Conservation (phyloP, 2,888 invertebrate species). For the Anaspis maculata region DNA sequence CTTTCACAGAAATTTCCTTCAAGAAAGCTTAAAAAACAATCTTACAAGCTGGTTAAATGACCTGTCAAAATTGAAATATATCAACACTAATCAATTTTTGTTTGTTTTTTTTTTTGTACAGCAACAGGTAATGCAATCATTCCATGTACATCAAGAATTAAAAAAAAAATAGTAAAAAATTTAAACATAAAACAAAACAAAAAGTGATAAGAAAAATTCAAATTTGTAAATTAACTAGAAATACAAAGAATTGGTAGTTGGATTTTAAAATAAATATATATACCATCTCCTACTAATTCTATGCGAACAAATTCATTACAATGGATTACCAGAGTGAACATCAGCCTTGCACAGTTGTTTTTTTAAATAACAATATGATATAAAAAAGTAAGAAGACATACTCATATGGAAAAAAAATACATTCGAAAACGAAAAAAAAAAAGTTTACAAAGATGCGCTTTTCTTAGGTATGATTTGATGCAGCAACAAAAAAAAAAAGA, state of each 20-base stretch:
- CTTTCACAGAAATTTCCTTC: no score
- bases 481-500: conserved; percentile 11
- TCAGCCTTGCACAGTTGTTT: no score
- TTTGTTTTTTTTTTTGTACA: conserved; percentile 27
- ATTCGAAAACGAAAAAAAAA: background rate
- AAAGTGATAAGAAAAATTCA: conserved; percentile 20
- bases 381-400: conserved; percentile 16
- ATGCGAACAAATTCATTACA: conserved; percentile 13
- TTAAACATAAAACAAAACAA: conserved; percentile 23
- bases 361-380: conserved; percentile 24
- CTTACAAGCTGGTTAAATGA: conserved; percentile 16
- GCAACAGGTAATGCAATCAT: conserved; percentile 24
- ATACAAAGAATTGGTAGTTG: conserved; percentile 23
- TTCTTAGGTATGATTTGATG: conserved; percentile 8
- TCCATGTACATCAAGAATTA: no score
- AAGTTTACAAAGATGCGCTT: conserved; percentile 4
- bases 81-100: conserved; percentile 9
- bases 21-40: conserved; percentile 16
- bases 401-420: background rate
- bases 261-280: conserved; percentile 15
- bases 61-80: conserved; percentile 14
- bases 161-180: no score
- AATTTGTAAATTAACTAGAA: no score
- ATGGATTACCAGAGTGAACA: no score
- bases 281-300: conserved; percentile 19